Evolutionary conservation across 2,888 invertebrate species (phyloP), one percentile per base, ranked within the genome.

Genomic region (Eupithecia insigniata): DNA sequence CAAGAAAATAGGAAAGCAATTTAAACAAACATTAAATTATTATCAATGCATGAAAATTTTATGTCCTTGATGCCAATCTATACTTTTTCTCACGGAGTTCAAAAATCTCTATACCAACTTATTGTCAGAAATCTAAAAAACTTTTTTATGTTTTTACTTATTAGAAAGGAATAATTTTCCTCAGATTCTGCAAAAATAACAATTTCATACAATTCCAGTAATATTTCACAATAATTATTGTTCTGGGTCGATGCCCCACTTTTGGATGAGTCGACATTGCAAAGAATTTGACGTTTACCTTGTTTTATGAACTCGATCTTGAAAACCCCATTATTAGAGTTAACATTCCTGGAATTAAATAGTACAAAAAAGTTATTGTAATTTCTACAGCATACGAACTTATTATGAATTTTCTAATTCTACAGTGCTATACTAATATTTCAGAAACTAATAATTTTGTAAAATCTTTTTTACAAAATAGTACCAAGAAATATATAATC

Each of bases 231-330:
- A 36, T 64, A 51, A 73, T 70, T 78, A 71, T 78, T 78, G 71
- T 74, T 78, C 72, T 76, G 64, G 77, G 77, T 76, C 76, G 43
- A 32, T 64, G 75, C 30, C 77, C 72, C 43, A 77, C 10, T 60
- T 76, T 69, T 70, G 4, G 60, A 67, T 67, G 70, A 67, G 67
- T 67, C 26, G 58, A 1, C 12, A 3, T 39, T 51, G 64, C n/a
- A 30, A 67, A 26, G 55, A 55, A 64, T 36, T 58, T n/a, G 26
- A 55, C 60, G 46, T 73, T 73, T 67, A 60, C 73, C 73, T 73
- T 55, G 30, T 67, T 32, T 36, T n/a, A 1, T n/a, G 32, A 62
- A 62, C n/a, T 30, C 8, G 51, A 22, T 51, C 39, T 51, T 12
- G 46, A n/a, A n/a, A 39, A 22, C 12, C 10, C 10, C 22, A 22